These are phyloP conservation scores for Synergus laeviventris DNA, from an alignment of 2,888 invertebrate species.

Conservation along the genomic window DNA sequence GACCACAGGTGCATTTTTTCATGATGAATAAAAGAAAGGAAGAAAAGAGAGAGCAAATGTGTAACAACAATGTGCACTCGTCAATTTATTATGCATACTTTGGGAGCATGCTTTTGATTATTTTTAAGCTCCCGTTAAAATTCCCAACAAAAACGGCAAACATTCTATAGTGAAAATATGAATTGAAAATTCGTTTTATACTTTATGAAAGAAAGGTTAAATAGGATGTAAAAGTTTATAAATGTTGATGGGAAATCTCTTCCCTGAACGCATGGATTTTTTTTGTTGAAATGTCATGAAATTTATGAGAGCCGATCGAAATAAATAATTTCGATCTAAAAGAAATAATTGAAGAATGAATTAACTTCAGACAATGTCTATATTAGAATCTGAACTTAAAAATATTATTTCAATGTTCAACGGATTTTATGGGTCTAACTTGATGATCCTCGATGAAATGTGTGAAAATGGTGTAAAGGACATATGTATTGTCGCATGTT, in stretches of 20 bases:
- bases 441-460: not conserved
- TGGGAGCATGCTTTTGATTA: conserved; percentile 20
- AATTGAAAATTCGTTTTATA: conserved; percentile 24
- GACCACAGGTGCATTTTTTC: conserved; percentile 25
- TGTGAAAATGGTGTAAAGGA: not conserved
- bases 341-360: not conserved
- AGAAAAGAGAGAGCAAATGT: not conserved
- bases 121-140: conserved; percentile 26
- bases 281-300: not conserved
- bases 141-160: not conserved
- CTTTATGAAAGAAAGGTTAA: not conserved
- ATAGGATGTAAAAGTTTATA: conserved; percentile 5
- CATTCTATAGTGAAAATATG: conserved; percentile 9
- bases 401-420: not conserved
- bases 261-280: not conserved
- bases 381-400: not conserved
- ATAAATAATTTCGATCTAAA: too few species aligned
- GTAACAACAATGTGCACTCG: not conserved
- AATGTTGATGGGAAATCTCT: not conserved
- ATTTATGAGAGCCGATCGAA: not conserved
- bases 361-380: too few species aligned
- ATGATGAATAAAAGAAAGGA: conserved; percentile 13
- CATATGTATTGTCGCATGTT: conserved; percentile 49
- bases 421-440: not conserved
- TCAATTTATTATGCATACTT: not conserved